Evolutionary conservation across 2,797 vertebrate genomes (phyloP).

Genomic region (Botia almorhae): DNA sequence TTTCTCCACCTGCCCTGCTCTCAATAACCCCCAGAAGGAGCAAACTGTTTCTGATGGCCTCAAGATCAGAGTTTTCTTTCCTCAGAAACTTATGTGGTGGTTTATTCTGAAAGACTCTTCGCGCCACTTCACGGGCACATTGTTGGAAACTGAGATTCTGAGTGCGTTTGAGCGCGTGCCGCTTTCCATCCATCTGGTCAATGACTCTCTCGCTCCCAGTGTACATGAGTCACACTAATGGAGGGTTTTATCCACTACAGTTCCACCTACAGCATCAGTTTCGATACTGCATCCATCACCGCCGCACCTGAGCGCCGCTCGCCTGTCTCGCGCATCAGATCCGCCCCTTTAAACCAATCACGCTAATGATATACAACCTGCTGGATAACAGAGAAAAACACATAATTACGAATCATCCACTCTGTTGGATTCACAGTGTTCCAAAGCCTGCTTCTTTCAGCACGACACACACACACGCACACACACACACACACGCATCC

Average conservation of each 20-base stretch:
- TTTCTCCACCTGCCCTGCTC: constrained; percentile 25
- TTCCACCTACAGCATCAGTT: constrained; percentile 24
- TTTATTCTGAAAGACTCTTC: constrained; percentile 19
- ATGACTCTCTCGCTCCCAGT: constrained; percentile 32
- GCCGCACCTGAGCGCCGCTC: constrained; percentile 27
- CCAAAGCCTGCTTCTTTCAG: constrained; percentile 5
- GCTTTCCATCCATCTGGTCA: constrained; percentile 41
- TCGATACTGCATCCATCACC: constrained; percentile 30
- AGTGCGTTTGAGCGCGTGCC: constrained; percentile 4
- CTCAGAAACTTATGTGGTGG: background rate
- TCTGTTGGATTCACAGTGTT: constrained; percentile 63
- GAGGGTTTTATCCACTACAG: constrained; percentile 20
- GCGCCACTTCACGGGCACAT: constrained; percentile 1
- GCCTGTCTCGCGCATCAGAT: background rate
- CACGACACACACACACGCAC: background rate
- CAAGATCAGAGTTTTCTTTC: background rate
- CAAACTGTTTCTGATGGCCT: constrained; percentile 24
- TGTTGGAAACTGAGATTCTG: constrained; percentile 22
- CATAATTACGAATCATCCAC: constrained; percentile 70
- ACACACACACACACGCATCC: background rate
- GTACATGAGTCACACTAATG: constrained; percentile 45
- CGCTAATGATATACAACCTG: constrained; percentile 59
- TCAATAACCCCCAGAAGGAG: constrained; percentile 22
- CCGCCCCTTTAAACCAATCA: constrained; percentile 30
- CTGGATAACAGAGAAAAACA: constrained; percentile 52